Evolutionary conservation across 2,888 invertebrate genomes (phyloP), one percentile per base, ranked within the genome.

Genomic region (Drosophila suboccidentalis): DNA sequence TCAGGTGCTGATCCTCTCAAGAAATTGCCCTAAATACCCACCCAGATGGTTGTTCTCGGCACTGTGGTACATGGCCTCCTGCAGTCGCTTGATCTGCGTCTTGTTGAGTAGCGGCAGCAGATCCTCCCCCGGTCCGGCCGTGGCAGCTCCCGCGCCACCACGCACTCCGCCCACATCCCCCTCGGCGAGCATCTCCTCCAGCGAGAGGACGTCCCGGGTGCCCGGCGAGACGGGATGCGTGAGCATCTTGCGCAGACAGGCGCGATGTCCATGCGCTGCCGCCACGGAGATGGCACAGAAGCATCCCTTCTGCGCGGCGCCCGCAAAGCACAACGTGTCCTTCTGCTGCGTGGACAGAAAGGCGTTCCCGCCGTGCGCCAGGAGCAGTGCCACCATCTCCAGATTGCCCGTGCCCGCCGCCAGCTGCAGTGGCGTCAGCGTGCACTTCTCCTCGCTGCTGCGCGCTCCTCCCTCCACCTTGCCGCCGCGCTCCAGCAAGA

Each of bases 1-100:
- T 44, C 36, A 9, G 47, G 15, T 26, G 41, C 9, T 6, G 10
- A 38, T 47, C 13, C 13, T 22, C 15, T 17, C 4, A 1, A 22
- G 55, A 15, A 43, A 1, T 1, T 11, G 5, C 0, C 22, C 15
- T 8, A 1, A 1, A 2, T 17, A 61, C 91, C 85, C 90, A 96
- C 96, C 96, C 83, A 98, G 93, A 92, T 97, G 96, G 88, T 97
- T 97, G 91, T 97, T 97, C 92, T 98, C 98, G 0, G 97, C 97
- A 71, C 97, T 97, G 91, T 97, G 97, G 91, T 98, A 98, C 97
- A 98, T 97, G 22, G 98, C 97, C 92, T 98, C 98, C 90, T 98
- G 97, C 65, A 98, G 93, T 46, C 96, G 96, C 82, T 97, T 96
- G 77, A 96, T 95, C 93, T 98, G 97, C 36, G 95, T 94, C 93